Base-by-base conservation (phyloP, 2,888 invertebrate genomes). In the Sericinus montela region DNA sequence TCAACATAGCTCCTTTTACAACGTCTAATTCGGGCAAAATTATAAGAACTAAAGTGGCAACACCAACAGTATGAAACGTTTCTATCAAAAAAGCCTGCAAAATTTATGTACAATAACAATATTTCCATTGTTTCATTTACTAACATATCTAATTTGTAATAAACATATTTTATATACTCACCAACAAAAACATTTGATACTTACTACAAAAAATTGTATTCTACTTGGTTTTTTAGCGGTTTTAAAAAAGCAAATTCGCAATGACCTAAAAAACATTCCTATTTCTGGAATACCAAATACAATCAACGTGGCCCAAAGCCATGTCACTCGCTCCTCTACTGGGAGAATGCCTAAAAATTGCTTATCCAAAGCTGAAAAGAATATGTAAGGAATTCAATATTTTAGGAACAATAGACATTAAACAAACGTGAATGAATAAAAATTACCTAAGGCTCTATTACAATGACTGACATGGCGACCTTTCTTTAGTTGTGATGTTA, bases 1-100 rank as follows among this genome's bases (percentile, higher is more conserved):
- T 94, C 45, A 97, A 80, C 92, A 96, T 95, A 1, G 94, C 92
- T 1, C 94, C 96, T 70, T 95, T 94, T 8, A 95, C 90, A 0
- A 94, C 93, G 74, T 97, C 95, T 58, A 97, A 71, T 57, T 94
- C 91, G 0, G 97, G 97, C 30, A 98, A 81, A 36, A 96, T 91
- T 29, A 92, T 76, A 56, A 96, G 93, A 23, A 94, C 90, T 16
- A 98, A 89, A 29, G 96, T 74, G 0, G 94, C 93, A 61, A 95
- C 78, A 10, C 97, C 98, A 32, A 94, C 81, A 0, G 94, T 91
- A 65, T 97, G 94, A 10, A 95, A 77, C 0, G 94, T 91, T 80
- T 98, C 98, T 58, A 95, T 91, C n/a, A 93, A 42, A 44, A 93
- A 85, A 6, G 92, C 87, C 91, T 90, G 68, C 55, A 78, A 59